Base-by-base conservation (phyloP, 2,888 invertebrate genomes). In the Oxycera nigricornis region DNA sequence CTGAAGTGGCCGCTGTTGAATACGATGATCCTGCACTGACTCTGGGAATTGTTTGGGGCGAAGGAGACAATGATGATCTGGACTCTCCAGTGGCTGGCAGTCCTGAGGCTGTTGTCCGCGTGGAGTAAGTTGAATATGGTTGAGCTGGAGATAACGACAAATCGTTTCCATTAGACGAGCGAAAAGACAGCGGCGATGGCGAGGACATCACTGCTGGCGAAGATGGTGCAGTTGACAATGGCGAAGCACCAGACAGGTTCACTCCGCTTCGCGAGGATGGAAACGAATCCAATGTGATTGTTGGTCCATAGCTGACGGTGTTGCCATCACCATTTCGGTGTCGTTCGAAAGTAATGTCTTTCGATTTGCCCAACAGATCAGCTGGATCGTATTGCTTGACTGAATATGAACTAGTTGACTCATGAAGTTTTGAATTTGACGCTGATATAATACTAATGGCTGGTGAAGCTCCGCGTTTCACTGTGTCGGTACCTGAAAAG, bases 381-480 rank as follows among this genome's bases (percentile, higher is more conserved):
- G 28, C 39, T 74, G 74, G 73, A 31, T 77, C 74, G 24, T 70
- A 70, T 65, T 83, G 81, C 68, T 82, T 82, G 20, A 84, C 80
- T 74, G 84, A 82, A 77, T 84, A 85, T 74, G 83, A 81, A 78
- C 83, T 85, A 79, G 81, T 80, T 75, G 84, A 83, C 78, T 86
- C 85, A 77, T 83, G 81, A 35, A 85, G 80, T 78, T 81, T 83
- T 72, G 81, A 80, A 75, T 83, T 83, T 79, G 84, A 83, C 17
- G 82, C 81, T 62, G 86, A 84, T 24, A 74, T 73, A 30, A 77
- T 76, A 57, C 77, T 78, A 20, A 74, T 73, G 62, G 82, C 82
- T 73, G 86, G 86, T 75, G 86, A 86, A 72, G 82, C 82, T 79
- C 86, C 86, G 72, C 86, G 83, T 79, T 86, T 86, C 76, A 86